Base-by-base conservation (phyloP, 2,888 invertebrate species). In the Phania funesta region DNA sequence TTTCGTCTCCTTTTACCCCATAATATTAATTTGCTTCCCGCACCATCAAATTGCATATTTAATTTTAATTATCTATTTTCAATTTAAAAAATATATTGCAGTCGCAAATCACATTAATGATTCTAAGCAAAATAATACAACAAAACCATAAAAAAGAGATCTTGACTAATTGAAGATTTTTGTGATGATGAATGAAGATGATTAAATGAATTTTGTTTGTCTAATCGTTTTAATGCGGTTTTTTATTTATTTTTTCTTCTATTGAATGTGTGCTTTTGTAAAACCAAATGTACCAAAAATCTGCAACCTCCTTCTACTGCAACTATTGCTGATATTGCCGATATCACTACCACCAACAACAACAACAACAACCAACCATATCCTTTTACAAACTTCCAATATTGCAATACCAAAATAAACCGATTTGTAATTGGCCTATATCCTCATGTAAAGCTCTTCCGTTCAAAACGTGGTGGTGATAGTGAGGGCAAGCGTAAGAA, bases 401-500 rank as follows among this genome's bases (percentile, higher is more conserved):
- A 11, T 38, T 18, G 22, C 9, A 38, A 52, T 16, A 67, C 2
- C 22, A 46, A 46, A n/a, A 32, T 2, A 13, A 52, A 32, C 32
- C 8, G 13, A 18, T 18, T 46, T 32, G 54, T n/a, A 58, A 60
- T 64, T 54, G 46, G 56, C 29, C 16, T 32, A 29, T 8, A 20
- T 56, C 18, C 35, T 38, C 11, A 16, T 65, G 41, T 60, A 58
- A 83, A 87, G 87, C 84, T 86, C 62, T 84, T 86, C 73, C 86
- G 86, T 77, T 83, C 85, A 38, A 84, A 84, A 56, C 86, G 86
- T 78, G 84, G 83, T 64, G 87, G 89, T 11, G 90, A 90, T 83
- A 41, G 85, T 52, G 90, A 90, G 35, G 74, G 81, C 41, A 90
- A 90, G 85, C 90, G 90, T 32, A 90, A 90, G 82, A 90, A 90